Percentiles rank a stretch among this genome's conserved stretches.
Conservation (phyloP, 2,888 invertebrate species). For the Drosophila mulleri region DNA sequence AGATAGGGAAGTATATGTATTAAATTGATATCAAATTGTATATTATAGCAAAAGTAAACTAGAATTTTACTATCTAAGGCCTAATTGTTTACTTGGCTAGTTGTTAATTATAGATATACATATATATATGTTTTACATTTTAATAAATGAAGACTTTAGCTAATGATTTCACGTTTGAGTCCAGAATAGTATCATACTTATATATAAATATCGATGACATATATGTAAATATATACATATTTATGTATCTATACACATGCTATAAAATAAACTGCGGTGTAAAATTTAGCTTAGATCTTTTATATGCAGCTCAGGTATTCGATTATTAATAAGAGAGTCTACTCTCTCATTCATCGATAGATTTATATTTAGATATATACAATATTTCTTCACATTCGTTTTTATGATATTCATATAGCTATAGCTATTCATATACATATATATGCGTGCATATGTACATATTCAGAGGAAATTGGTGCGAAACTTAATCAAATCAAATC, state of each 20-base stretch:
- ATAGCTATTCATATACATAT: too few species aligned
- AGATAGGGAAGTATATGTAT: constrained; percentile 3
- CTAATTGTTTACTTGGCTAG: neutral
- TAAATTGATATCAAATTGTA: constrained; percentile 8
- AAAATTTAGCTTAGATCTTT: neutral
- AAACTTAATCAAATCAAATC: too few species aligned
- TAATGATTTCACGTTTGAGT: too few species aligned
- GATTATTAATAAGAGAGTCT: neutral
- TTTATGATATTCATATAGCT: too few species aligned
- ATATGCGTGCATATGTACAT: too few species aligned
- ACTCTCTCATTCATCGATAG: neutral
- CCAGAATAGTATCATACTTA: neutral
- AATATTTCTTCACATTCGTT: too few species aligned
- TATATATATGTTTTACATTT: neutral
- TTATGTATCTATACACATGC: too few species aligned
- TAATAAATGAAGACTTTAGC: neutral
- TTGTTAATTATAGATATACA: neutral
- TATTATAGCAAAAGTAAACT: neutral
- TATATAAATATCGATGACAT: neutral
- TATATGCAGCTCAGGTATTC: neutral
- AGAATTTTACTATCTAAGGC: neutral
- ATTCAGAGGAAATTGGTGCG: too few species aligned
- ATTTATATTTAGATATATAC: neutral
- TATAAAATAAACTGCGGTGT: too few species aligned
- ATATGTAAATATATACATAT: too few species aligned